Base-by-base conservation (phyloP, 2,797 vertebrate genomes). In the Lutra lutra region DNA sequence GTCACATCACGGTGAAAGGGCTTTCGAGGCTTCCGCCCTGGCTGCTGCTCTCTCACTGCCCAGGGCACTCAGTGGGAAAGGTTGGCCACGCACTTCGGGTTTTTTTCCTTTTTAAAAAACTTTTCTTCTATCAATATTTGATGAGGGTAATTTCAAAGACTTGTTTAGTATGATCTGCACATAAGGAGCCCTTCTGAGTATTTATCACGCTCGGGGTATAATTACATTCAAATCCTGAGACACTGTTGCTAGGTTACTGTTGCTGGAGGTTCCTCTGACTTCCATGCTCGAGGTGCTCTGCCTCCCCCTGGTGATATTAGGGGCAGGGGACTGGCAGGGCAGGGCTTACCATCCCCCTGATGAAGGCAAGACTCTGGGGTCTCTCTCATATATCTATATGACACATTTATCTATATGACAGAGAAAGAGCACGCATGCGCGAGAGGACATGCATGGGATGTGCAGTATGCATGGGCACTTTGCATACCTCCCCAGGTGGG, bases 151-250 rank as follows among this genome's bases (percentile, higher is more conserved):
- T 99, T 98, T 99, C 98, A 99, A 99, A 99, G 98, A 98, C 98
- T 98, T 98, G 98, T 98, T 99, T 98, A 98, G 98, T 98, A 99
- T 98, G 99, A 98, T 99, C 98, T 98, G 98, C 96, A 93, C 99
- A 99, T 98, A 98, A 98, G 98, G 98, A 99, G 98, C 97, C 98
- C 98, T 98, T 99, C 92, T 13, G 98, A 98, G 99, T 99, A 99
- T 99, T 99, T 99, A 99, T 99, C 99, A 99, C 97, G 95, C 98
- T 98, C 15, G 23, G 98, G 98, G 98, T 98, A 98, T 99, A 99
- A 99, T 99, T 99, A 99, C 98, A 99, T 99, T 99, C 98, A 99
- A 99, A 99, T 99, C 98, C 98, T 98, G 98, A 99, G 98, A 98
- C 98, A 98, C 98, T 98, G 99, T 99, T 99, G 99, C 99, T 98